Conservation (phyloP, 2,797 vertebrate species). For the Muscicapa striata region DNA sequence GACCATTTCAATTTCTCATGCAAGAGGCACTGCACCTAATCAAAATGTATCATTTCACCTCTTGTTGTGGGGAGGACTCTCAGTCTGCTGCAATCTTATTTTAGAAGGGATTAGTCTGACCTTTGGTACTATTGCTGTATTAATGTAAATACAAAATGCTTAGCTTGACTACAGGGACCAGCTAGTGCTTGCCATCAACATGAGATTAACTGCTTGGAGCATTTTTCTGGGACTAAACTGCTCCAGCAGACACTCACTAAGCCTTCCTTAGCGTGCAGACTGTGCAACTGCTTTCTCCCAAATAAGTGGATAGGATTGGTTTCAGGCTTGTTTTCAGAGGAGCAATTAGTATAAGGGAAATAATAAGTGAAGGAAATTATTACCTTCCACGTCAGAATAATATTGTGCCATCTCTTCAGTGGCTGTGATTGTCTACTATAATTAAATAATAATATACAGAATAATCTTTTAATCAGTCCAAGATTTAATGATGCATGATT, state of each 20-base stretch:
- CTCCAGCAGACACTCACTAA: slow-evolving; percentile 24
- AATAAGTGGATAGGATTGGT: background rate
- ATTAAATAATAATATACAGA: background rate
- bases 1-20: background rate
- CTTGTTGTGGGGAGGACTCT: background rate
- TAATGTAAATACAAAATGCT: slow-evolving; percentile 39
- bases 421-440: background rate
- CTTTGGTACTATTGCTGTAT: background rate
- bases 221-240: slow-evolving; percentile 6
- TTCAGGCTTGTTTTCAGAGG: background rate
- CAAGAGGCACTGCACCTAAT: background rate
- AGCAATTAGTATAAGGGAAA: background rate
- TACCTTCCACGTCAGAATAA: background rate
- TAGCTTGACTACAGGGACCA: background rate
- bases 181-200: background rate
- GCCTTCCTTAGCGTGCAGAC: background rate
- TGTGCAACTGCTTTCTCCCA: background rate
- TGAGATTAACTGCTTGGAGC: slow-evolving; percentile 28
- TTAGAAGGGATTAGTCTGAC: slow-evolving; percentile 25
- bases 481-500: background rate
- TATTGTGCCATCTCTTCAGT: background rate
- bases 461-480: background rate
- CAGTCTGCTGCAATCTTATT: background rate
- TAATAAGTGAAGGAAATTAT: background rate
- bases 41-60: background rate